phyloP scores from a whole-genome alignment of 2,888 invertebrate species.

The Leucania comma region DNA sequence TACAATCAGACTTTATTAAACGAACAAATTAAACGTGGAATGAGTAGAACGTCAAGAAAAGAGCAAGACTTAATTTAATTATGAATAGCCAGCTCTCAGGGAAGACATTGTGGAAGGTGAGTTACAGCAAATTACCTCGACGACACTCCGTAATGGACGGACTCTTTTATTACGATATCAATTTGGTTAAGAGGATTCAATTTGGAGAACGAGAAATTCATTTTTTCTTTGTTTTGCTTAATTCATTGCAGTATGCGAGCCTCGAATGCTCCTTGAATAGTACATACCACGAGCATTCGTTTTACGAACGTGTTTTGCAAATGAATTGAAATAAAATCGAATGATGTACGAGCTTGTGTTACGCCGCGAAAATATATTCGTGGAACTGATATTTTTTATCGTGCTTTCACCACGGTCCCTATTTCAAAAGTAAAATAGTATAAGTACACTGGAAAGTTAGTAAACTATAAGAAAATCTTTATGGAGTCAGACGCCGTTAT shows the following conservation, averaged over 20 bases:
- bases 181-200: slow-evolving; percentile 63
- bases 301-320: not conserved
- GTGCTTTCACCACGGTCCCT: not conserved
- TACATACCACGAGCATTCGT: not conserved
- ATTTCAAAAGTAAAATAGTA: slow-evolving; percentile 3
- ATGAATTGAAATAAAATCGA: too few species aligned
- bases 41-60: slow-evolving; percentile 55
- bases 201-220: slow-evolving; percentile 40
- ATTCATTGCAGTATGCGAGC: not conserved
- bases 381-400: not conserved
- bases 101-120: slow-evolving; percentile 65
- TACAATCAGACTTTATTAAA: slow-evolving; percentile 45
- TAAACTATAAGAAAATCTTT: slow-evolving; percentile 8
- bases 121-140: slow-evolving; percentile 68
- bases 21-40: slow-evolving; percentile 57
- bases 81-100: slow-evolving; percentile 61
- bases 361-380: not conserved
- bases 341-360: not conserved
- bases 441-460: slow-evolving; percentile 9
- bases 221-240: slow-evolving; percentile 29
- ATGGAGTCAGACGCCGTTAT: slow-evolving; percentile 29
- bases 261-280: not conserved
- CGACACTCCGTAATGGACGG: slow-evolving; percentile 66
- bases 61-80: slow-evolving; percentile 62
- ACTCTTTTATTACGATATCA: slow-evolving; percentile 63